Evolutionary conservation across 2,113 vertebrate species (phyloP).

Genomic region (Gracilinanus agilis): DNA sequence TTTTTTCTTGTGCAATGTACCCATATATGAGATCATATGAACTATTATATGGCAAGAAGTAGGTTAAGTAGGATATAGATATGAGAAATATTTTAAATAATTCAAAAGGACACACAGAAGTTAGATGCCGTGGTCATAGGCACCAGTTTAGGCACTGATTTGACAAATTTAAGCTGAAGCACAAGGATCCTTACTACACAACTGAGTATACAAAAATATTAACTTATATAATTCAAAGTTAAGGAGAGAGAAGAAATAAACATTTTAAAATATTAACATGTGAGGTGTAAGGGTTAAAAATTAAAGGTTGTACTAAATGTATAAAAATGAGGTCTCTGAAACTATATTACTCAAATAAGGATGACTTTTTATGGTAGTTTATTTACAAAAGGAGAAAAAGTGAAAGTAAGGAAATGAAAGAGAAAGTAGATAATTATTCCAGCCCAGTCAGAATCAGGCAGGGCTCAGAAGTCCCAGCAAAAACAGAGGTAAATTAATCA

Average conservation of each 20-base stretch:
- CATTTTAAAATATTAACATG: not conserved
- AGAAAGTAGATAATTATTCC: too few relatives aligned
- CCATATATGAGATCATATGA: not conserved
- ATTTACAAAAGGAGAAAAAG: too few relatives aligned
- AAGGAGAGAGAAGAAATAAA: not conserved
- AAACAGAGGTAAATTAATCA: too few relatives aligned
- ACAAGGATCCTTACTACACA: not conserved
- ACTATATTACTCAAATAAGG: too few relatives aligned
- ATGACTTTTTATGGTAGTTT: too few relatives aligned
- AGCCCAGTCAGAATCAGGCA: too few relatives aligned
- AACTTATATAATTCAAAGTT: not conserved
- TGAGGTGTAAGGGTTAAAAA: too few relatives aligned
- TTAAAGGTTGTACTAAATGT: too few relatives aligned
- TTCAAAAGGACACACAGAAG: not conserved
- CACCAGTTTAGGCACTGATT: not conserved
- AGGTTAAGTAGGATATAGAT: not conserved
- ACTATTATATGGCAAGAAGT: not conserved
- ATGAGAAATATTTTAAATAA: not conserved
- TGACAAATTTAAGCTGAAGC: not conserved
- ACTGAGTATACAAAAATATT: not conserved
- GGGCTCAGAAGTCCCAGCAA: too few relatives aligned
- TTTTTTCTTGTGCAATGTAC: not conserved
- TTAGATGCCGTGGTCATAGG: constrained; percentile 18
- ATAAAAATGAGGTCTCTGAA: too few relatives aligned
- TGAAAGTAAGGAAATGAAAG: too few relatives aligned